Conservation (phyloP, 2,113 vertebrate genomes). For the Phasianus colchicus region DNA sequence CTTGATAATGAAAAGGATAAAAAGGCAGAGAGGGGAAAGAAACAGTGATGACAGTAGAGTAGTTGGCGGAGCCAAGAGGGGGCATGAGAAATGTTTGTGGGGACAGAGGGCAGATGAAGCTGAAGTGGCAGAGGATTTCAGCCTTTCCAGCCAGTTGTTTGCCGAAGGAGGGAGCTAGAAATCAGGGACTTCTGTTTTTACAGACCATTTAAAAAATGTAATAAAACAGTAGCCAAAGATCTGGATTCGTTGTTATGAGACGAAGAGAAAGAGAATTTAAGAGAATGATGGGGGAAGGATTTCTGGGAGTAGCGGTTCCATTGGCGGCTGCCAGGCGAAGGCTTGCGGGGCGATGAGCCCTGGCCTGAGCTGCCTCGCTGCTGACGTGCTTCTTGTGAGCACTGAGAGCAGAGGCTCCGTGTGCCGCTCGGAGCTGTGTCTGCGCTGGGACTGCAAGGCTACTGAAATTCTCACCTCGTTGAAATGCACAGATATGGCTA, state of each 20-base stretch:
- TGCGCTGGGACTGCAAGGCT: background rate
- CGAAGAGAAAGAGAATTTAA: background rate
- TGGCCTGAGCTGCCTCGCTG: background rate
- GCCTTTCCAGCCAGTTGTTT: background rate
- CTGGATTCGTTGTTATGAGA: background rate
- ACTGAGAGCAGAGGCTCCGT: background rate
- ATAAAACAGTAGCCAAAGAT: background rate
- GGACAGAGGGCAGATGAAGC: background rate
- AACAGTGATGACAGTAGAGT: background rate
- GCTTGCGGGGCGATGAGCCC: background rate
- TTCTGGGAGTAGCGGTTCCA: background rate
- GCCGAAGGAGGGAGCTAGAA: background rate
- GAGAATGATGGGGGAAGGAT: background rate
- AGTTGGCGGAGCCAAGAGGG: background rate
- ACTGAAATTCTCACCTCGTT: fast-evolving
- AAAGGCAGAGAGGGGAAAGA: background rate
- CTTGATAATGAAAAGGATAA: background rate
- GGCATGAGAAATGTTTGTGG: background rate
- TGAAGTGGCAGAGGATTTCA: background rate
- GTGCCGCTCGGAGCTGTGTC: fast-evolving
- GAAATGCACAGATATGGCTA: background rate
- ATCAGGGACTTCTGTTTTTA: background rate
- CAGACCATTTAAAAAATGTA: background rate
- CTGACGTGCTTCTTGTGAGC: fast-evolving
- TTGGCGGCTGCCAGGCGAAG: background rate